Conservation (phyloP, 2,797 vertebrate genomes). For the Lithobates pipiens region DNA sequence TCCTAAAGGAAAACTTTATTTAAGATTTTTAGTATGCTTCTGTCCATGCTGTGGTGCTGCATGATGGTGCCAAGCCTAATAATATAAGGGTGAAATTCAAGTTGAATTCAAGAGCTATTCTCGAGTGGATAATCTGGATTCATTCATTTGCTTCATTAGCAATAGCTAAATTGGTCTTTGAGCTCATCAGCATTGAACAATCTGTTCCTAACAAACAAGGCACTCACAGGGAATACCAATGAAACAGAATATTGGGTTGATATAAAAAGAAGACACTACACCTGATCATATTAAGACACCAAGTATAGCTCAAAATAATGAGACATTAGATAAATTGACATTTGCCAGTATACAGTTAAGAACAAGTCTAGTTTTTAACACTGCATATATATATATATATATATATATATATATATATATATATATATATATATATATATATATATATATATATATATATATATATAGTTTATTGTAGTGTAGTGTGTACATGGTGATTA, state of each 20-base stretch:
- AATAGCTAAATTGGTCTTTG: conserved; percentile 60
- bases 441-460: too few species aligned
- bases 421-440: too few species aligned
- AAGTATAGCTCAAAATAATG: neutral
- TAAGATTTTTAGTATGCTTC: neutral
- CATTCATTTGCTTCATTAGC: conserved; percentile 61
- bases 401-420: too few species aligned
- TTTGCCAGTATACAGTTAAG: too few species aligned
- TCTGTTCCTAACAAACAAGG: conserved; percentile 55
- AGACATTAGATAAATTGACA: neutral
- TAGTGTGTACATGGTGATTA: too few species aligned
- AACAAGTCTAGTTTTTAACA: too few species aligned
- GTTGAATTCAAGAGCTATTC: conserved; percentile 44
- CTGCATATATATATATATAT: too few species aligned
- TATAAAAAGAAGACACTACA: conserved; percentile 27
- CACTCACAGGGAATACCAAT: conserved; percentile 55
- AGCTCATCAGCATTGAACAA: conserved; percentile 60
- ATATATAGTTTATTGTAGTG: too few species aligned
- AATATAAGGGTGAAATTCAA: conserved; percentile 27
- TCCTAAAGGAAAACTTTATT: too few species aligned
- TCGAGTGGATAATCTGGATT: conserved; percentile 59
- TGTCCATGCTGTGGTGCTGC: neutral
- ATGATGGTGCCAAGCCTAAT: neutral
- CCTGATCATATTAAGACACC: neutral
- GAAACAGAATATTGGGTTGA: conserved; percentile 11